Evolutionary conservation across 2,888 invertebrate species (phyloP).

Genomic region (Pheosia gnoma): DNA sequence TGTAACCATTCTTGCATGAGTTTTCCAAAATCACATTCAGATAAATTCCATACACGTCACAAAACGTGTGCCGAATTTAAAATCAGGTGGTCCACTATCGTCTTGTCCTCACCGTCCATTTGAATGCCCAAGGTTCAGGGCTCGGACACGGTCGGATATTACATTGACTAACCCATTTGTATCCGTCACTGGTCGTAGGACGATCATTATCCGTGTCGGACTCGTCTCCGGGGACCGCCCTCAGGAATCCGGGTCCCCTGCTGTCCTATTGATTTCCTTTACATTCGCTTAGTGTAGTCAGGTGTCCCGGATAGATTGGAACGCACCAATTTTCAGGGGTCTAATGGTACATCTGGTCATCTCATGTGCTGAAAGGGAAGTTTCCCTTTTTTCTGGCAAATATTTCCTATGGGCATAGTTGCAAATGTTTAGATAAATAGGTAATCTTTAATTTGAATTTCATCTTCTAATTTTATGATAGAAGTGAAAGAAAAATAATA

Average conservation of each 20-base stretch:
- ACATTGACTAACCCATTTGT: slow-evolving; percentile 83
- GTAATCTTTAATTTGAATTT: no score
- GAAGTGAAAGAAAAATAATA: no score
- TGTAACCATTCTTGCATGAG: not conserved
- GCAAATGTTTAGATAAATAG: no score
- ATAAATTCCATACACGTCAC: slow-evolving; percentile 33
- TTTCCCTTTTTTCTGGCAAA: no score
- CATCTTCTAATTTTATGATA: no score
- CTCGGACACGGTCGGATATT: slow-evolving; percentile 78
- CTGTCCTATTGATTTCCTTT: slow-evolving; percentile 72
- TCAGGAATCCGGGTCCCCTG: slow-evolving; percentile 64
- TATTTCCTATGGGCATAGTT: no score
- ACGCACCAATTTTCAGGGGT: not conserved
- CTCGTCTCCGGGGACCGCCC: slow-evolving; percentile 67
- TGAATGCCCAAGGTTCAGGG: slow-evolving; percentile 69
- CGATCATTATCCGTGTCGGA: slow-evolving; percentile 80
- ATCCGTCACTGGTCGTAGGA: slow-evolving; percentile 73
- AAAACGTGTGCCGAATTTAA: slow-evolving; percentile 47
- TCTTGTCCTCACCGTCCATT: slow-evolving; percentile 58
- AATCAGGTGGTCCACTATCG: slow-evolving; percentile 58
- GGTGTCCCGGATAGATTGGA: not conserved
- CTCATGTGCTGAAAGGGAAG: no score
- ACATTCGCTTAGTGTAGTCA: slow-evolving; percentile 42
- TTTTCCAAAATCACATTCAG: slow-evolving; percentile 17
- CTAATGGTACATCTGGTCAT: not conserved